Percentiles rank a stretch among this genome's conserved stretches.
These are phyloP conservation scores for Dasyornis broadbenti DNA, from an alignment of 2,113 vertebrate genomes.

Conservation along the genomic window DNA sequence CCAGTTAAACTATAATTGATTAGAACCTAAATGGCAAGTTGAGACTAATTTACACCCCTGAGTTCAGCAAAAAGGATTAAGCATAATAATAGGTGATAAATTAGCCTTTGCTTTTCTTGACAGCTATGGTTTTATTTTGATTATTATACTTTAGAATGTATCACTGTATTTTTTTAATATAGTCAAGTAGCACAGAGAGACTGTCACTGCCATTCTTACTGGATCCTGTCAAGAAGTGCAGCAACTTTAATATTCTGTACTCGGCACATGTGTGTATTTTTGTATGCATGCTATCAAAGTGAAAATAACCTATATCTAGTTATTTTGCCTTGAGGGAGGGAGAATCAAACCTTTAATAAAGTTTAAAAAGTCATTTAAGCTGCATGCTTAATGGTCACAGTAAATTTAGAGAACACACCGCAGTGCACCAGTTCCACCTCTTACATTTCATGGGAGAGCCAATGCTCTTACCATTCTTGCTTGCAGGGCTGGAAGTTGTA, in stretches of 20 bases:
- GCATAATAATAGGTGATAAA: neutral
- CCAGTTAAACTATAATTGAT: neutral
- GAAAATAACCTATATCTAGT: neutral
- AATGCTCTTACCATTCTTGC: neutral
- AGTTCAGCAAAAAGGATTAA: neutral
- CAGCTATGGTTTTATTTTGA: neutral
- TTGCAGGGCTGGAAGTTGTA: neutral
- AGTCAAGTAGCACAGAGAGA: neutral
- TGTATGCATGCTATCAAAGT: neutral
- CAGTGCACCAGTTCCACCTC: neutral
- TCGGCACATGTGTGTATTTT: accelerated
- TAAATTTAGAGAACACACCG: neutral
- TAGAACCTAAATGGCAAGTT: neutral
- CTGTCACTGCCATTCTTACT: neutral
- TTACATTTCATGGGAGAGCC: neutral
- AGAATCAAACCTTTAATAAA: neutral
- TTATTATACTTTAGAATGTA: neutral
- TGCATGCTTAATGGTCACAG: neutral
- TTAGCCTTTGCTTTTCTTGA: neutral
- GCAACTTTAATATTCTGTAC: neutral
- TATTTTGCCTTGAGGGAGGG: neutral
- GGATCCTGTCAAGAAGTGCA: neutral
- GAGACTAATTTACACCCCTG: neutral
- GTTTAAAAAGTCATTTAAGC: neutral
- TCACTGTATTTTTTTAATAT: neutral